Base-by-base conservation (phyloP, 1,140 invertebrate genomes). In the Coenobita brevimanus region DNA sequence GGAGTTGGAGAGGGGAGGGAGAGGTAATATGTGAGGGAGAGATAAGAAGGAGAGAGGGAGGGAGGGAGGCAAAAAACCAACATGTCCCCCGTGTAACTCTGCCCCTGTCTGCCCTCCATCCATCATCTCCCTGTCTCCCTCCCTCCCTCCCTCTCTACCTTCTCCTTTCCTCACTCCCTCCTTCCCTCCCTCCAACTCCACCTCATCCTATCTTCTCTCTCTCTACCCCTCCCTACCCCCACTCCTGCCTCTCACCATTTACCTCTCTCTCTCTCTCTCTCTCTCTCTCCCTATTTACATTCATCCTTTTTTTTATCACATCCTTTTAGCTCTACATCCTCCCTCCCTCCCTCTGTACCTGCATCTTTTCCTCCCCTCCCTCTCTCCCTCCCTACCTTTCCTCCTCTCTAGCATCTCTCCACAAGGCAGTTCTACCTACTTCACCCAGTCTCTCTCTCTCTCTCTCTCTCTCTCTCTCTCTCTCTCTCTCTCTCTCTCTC, bases 61-160 rank as follows among this genome's bases (percentile, higher is more conserved):
- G 50, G 57, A 33, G 15, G 24, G 8, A 30, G 17, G 24, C 43
- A 57, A 79, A 82, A 64, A 64, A 36, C n/a, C 27, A 82, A 64
- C 79, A 82, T 64, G 57, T 82, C 62, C 62, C 62, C 41, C 54
- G 38, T 46, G 76, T 79, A 79, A 79, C 76, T 79, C 76, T 79
- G 76, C 76, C 76, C 54, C 76, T 3, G 1, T 41, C 73, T 24
- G n/a, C 41, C 38, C 41, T 76, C 73, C 73, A 76, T 76, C 73
- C 41, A 10, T 13, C 4, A 1, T 10, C 36, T 15, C 43, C 80
- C 30, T 50, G 24, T 27, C 54, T 13, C 17, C 78, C 54, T 17
- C 73, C 36, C 0, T 36, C 27, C 8, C 78, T 33, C 30, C 36
- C 60, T 67, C 27, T 60, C 36, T 21, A 30, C 38, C 79, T 17